Conservation (phyloP, 2,888 invertebrate genomes). For the Folsomia candida region DNA sequence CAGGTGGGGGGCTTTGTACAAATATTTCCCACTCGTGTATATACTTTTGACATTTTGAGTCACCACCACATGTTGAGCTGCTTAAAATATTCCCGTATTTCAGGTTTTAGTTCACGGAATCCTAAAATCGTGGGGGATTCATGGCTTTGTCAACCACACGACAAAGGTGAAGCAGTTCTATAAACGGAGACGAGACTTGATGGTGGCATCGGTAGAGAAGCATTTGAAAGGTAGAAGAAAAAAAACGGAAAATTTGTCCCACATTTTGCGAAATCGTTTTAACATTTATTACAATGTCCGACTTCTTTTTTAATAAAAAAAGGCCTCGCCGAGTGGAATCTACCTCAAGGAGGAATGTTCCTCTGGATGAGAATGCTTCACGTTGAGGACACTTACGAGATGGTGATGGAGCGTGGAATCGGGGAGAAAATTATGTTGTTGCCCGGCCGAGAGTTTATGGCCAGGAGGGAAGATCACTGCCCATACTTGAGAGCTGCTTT, state of each 20-base stretch:
- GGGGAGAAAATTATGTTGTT: slow-evolving; percentile 67
- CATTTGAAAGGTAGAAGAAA: slow-evolving; percentile 59
- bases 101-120: slow-evolving; percentile 62
- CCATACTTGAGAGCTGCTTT: slow-evolving; percentile 70
- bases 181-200: slow-evolving; percentile 62
- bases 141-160: slow-evolving; percentile 64
- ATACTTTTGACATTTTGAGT: neutral
- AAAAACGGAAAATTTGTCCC: neutral
- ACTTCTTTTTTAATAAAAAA: slow-evolving; percentile 29
- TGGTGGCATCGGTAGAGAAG: slow-evolving; percentile 62
- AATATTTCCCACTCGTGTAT: neutral
- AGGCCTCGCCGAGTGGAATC: slow-evolving; percentile 65
- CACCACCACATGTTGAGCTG: neutral
- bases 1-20: slow-evolving; percentile 59
- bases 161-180: slow-evolving; percentile 64
- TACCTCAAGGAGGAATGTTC: slow-evolving; percentile 73
- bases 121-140: slow-evolving; percentile 62
- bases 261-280: neutral
- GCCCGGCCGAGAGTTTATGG: slow-evolving; percentile 73
- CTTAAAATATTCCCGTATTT: slow-evolving; percentile 38
- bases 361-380: slow-evolving; percentile 70
- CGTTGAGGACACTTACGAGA: slow-evolving; percentile 68
- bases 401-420: slow-evolving; percentile 69
- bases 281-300: neutral
- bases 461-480: slow-evolving; percentile 63